These are phyloP conservation scores for Aphidius colemani DNA, from an alignment of 2,888 invertebrate species.

Conservation along the genomic window DNA sequence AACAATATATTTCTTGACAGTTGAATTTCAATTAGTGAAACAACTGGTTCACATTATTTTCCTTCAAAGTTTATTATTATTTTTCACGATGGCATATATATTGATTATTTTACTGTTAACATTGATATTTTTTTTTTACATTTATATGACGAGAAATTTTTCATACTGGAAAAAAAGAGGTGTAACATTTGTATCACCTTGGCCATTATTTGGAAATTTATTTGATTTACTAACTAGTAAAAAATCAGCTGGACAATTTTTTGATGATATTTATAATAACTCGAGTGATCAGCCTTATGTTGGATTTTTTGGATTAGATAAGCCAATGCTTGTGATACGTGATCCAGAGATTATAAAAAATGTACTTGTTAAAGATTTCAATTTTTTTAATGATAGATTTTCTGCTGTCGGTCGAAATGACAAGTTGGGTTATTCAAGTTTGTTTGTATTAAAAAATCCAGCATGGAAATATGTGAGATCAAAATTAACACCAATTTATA, in stretches of 20 bases:
- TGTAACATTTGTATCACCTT: conserved; percentile 54
- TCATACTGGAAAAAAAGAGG: conserved; percentile 56
- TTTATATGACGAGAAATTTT: conserved; percentile 48
- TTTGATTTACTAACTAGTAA: conserved; percentile 47
- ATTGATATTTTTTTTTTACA: conserved; percentile 34
- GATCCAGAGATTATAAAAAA: conserved; percentile 61
- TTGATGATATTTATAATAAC: conserved; percentile 54
- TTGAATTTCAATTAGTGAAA: no score
- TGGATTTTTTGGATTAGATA: conserved; percentile 58
- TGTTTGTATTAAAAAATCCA: conserved; percentile 60
- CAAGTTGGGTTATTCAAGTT: conserved; percentile 54
- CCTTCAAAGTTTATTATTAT: no score
- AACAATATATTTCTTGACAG: no score
- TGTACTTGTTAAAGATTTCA: conserved; percentile 61
- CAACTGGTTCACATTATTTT: no score
- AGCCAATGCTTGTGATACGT: conserved; percentile 58
- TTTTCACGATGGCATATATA: conserved; percentile 35
- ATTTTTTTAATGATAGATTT: conserved; percentile 56
- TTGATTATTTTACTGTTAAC: conserved; percentile 35
- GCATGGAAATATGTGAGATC: conserved; percentile 59
- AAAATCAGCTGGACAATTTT: conserved; percentile 49
- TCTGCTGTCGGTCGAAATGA: conserved; percentile 52
- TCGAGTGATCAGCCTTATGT: conserved; percentile 49
- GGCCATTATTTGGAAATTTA: conserved; percentile 59
- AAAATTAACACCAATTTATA: conserved; percentile 61